A percentile compares a stretch with the other conserved stretches of the same genome.
phyloP scores from a whole-genome alignment of 2,888 invertebrate genomes.

The Pristionchus japonicus region DNA sequence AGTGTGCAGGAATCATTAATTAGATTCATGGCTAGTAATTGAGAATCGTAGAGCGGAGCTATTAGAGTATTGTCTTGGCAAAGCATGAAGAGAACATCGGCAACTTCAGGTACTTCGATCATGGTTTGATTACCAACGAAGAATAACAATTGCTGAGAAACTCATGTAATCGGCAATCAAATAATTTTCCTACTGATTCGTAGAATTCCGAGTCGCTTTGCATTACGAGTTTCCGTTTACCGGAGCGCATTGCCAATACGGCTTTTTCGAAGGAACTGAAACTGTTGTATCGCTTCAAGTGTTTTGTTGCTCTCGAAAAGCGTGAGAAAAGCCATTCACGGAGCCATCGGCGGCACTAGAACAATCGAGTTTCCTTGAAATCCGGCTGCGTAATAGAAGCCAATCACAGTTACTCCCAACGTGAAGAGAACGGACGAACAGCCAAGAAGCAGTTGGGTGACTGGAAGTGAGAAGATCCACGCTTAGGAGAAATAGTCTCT shows the following conservation, averaged over 20 bases:
- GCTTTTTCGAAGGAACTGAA: not conserved
- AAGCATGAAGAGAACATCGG: not conserved
- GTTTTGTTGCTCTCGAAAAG: not conserved
- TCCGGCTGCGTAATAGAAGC: not conserved
- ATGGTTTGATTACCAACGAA: not conserved
- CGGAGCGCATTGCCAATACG: not conserved
- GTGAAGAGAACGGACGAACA: not conserved
- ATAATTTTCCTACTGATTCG: not conserved
- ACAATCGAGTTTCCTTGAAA: not conserved
- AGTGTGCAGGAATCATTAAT: not conserved
- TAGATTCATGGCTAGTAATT: not conserved
- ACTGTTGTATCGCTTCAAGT: not conserved
- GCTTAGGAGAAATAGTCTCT: too few species aligned
- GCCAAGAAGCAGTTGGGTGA: not conserved
- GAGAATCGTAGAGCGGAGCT: not conserved
- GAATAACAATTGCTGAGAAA: not conserved
- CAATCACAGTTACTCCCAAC: not conserved
- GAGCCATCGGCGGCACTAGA: not conserved
- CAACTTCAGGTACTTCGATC: not conserved
- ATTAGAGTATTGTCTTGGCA: not conserved
- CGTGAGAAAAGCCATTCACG: not conserved
- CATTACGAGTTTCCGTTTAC: not conserved
- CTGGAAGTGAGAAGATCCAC: not conserved
- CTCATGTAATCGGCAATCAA: not conserved
- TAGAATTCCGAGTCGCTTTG: not conserved